These are phyloP conservation scores for Sylvilagus floridanus DNA, from an alignment of 2,797 vertebrate genomes.

Conservation along the genomic window DNA sequence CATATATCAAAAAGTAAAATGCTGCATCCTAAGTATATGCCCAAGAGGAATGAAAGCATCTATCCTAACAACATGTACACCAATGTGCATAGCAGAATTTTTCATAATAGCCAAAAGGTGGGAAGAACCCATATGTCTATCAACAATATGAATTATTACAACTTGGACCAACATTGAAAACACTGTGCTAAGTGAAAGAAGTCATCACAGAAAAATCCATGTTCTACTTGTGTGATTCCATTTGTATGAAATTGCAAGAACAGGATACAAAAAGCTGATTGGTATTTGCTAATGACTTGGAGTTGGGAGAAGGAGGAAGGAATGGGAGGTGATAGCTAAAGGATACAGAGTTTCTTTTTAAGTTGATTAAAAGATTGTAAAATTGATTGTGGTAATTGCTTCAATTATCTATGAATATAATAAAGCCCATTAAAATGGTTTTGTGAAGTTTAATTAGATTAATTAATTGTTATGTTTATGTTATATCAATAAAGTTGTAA, in stretches of 20 bases:
- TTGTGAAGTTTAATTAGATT: background rate
- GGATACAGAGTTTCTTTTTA: background rate
- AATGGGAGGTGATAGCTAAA: background rate
- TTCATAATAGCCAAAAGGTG: background rate
- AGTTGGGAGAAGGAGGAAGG: background rate
- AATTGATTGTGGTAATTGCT: background rate
- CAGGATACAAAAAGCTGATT: background rate
- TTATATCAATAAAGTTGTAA: background rate
- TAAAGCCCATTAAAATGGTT: background rate
- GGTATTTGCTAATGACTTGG: background rate
- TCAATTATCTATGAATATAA: conserved; percentile 13
- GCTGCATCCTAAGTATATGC: background rate
- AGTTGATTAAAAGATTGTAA: background rate
- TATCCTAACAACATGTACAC: background rate
- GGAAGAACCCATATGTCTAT: background rate
- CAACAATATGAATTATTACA: background rate
- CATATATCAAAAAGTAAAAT: background rate
- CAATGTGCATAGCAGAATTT: background rate
- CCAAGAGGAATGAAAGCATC: background rate
- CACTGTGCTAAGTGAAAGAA: background rate
- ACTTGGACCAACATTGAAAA: background rate
- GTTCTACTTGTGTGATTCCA: too few relatives aligned
- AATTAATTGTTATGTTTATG: background rate
- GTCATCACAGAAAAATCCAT: background rate
- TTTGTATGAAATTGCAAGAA: background rate